These are phyloP conservation scores for Chionis minor DNA, from an alignment of 2,113 vertebrate species.

Conservation along the genomic window DNA sequence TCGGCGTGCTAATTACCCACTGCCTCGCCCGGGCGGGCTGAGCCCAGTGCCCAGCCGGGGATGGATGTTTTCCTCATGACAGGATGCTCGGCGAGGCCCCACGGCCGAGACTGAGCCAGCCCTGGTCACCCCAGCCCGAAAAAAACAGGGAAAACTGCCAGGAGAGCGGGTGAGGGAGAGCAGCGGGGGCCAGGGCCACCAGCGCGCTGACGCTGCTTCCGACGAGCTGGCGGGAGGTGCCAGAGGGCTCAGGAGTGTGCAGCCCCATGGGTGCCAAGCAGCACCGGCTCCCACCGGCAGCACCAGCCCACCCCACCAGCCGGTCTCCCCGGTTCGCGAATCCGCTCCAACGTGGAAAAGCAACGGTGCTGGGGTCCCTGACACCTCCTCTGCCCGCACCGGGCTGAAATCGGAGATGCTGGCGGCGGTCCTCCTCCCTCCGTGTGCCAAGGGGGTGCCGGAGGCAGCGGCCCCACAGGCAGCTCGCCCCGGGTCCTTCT, in stretches of 20 bases:
- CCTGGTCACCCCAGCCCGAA: not conserved
- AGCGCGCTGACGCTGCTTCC: rapidly evolving
- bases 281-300: not conserved
- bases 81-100: not conserved
- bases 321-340: not conserved
- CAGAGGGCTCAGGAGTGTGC: too few species aligned
- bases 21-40: not conserved
- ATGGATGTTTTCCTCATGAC: slow-evolving; percentile 59
- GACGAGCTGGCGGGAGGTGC: too few species aligned
- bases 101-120: not conserved
- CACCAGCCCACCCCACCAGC: too few species aligned
- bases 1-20: not conserved
- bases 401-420: not conserved
- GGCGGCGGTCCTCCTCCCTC: not conserved
- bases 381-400: rapidly evolving
- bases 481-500: not conserved
- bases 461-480: not conserved
- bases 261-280: rapidly evolving
- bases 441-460: rapidly evolving
- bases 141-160: not conserved
- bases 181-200: not conserved
- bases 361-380: rapidly evolving
- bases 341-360: not conserved
- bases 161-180: not conserved
- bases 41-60: not conserved